Percentiles rank a stretch among this genome's conserved stretches.
These are phyloP conservation scores for Lycocorax pyrrhopterus DNA, from an alignment of 2,113 vertebrate species.

Conservation along the genomic window DNA sequence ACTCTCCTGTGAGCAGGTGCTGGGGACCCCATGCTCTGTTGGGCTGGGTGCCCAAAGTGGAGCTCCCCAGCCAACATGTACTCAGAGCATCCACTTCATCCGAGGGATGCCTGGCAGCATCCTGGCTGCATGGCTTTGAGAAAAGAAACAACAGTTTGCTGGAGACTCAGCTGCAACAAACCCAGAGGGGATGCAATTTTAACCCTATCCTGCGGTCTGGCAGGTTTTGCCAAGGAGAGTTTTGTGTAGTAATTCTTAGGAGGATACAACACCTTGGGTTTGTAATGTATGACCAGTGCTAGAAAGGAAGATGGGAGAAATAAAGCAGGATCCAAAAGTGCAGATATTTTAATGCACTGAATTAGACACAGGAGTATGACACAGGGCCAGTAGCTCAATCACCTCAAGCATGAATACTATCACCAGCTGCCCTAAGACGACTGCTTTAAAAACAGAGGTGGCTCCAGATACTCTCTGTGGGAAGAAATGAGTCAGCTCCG, in stretches of 20 bases:
- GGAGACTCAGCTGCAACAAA: not conserved
- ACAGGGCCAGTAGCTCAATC: not conserved
- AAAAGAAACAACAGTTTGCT: not conserved
- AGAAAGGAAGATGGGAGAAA: not conserved
- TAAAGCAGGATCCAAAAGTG: not conserved
- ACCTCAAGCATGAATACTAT: not conserved
- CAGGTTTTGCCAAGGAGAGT: not conserved
- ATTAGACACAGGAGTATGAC: not conserved
- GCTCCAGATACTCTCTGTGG: not conserved
- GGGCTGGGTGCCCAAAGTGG: not conserved
- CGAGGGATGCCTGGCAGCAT: accelerated
- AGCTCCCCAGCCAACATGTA: accelerated
- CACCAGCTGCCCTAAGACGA: not conserved
- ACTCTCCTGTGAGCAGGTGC: not conserved
- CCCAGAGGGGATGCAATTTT: not conserved
- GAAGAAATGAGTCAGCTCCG: not conserved
- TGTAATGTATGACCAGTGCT: accelerated
- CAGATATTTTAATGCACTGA: not conserved
- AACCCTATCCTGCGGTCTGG: not conserved
- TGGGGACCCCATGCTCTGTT: too few relatives aligned
- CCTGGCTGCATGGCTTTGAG: not conserved
- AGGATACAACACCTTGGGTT: not conserved
- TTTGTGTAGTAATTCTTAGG: not conserved
- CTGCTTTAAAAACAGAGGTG: not conserved
- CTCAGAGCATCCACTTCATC: not conserved